phyloP scores from a whole-genome alignment of 2,797 vertebrate species.

The Tamandua tetradactyla region DNA sequence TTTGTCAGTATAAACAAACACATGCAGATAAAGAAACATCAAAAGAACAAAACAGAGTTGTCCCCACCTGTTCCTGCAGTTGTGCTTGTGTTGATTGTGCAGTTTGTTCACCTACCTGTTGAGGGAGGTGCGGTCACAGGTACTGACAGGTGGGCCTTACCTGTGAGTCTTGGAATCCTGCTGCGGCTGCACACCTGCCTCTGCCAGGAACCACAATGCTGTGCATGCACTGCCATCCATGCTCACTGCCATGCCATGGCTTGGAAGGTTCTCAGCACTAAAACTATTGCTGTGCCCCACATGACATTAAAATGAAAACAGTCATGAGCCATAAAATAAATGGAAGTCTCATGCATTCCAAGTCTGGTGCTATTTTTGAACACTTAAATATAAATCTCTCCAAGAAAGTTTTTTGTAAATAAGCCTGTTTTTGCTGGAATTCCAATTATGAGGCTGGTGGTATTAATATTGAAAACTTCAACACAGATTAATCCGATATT shows the following conservation, averaged over 20 bases:
- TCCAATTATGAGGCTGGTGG: no score
- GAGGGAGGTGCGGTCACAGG: not conserved
- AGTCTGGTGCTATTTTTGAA: conserved; percentile 21
- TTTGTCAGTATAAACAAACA: no score
- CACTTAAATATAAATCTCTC: not conserved
- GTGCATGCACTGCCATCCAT: no score
- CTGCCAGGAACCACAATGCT: not conserved
- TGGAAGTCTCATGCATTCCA: not conserved
- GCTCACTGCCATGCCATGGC: no score
- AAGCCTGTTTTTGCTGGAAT: not conserved
- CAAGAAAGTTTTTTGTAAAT: not conserved
- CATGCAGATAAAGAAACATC: no score
- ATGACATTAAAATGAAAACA: not conserved
- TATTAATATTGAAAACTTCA: not conserved
- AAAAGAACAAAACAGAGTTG: no score
- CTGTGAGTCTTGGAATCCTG: no score
- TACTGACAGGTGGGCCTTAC: rapidly evolving
- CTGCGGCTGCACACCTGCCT: not conserved
- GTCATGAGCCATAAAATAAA: not conserved
- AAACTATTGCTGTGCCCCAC: no score
- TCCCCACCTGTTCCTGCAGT: not conserved
- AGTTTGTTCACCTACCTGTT: no score
- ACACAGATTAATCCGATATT: no score
- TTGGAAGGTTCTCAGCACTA: not conserved
- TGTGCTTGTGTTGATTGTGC: not conserved